Evolutionary conservation across 2,888 invertebrate genomes (phyloP), one percentile per base, ranked within the genome.

Genomic region (Tipula helvola): DNA sequence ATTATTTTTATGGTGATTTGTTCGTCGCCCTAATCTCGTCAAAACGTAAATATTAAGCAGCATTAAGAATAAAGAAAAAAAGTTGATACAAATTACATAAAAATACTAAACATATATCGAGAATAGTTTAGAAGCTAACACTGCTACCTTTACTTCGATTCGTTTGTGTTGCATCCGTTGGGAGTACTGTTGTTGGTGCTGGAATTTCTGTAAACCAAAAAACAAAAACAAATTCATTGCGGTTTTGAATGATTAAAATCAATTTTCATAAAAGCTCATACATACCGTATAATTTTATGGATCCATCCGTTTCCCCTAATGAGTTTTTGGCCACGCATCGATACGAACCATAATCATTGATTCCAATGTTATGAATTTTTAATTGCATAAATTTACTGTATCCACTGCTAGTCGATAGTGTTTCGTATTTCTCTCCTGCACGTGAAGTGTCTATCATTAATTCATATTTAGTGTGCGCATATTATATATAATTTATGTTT

Each of bases 281-380:
- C 93, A 93, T 93, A 97, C 97, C 97, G 92, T 97, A 97, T 88
- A 97, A 93, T 92, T 96, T 96, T 90, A 97, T 97, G 89, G 96
- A 94, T 86, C 97, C 97, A 91, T 97, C 97, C 71, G 97, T 97
- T 91, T 96, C 96, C 87, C 97, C 97, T 52, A 97, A 93, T 83
- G 97, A 97, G 92, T 97, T 97, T 92, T 97, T 97, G 86, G 97
- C 97, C 88, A 97, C 96, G 91, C 97, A 97, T 91, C 96, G 96
- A 93, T 97, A 97, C 87, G 96, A 96, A 87, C 97, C 97, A 91
- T 97, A 97, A 92, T 97, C 97, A 89, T 93, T 94, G 87, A 93
- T 93, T 86, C 95, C 94, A 88, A 97, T 95, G 91, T 95, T 95
- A 87, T 96, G 94, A 90, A 97, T 96, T 92, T 97, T 97, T 90